phyloP scores from a whole-genome alignment of 2,113 vertebrate species.

The Dicrurus megarhynchus region DNA sequence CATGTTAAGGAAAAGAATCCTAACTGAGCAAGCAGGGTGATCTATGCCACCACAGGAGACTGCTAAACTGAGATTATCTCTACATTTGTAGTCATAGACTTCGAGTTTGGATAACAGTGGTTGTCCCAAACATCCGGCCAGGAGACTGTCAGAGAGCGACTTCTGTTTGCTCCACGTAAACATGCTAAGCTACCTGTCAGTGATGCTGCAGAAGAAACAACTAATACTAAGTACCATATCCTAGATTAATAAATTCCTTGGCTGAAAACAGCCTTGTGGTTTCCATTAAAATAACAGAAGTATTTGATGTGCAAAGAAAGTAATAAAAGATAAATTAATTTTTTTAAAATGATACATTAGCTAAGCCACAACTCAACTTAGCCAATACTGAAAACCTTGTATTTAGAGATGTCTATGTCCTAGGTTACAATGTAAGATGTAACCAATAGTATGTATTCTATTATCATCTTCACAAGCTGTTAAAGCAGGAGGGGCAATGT shows the following conservation, averaged over 20 bases:
- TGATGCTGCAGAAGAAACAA: neutral
- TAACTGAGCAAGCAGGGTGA: neutral
- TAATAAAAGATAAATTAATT: neutral
- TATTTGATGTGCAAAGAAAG: neutral
- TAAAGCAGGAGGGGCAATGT: too few relatives aligned
- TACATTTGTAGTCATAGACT: neutral
- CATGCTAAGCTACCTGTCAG: neutral
- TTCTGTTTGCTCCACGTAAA: neutral
- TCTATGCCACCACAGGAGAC: neutral
- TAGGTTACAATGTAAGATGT: too few relatives aligned
- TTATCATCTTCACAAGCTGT: too few relatives aligned
- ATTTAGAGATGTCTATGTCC: neutral
- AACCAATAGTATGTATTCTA: too few relatives aligned
- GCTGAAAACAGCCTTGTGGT: neutral
- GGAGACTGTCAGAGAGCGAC: neutral
- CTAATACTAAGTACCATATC: neutral
- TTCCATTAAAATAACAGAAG: neutral
- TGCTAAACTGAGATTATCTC: neutral
- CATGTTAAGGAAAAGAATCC: neutral
- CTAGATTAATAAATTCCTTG: neutral
- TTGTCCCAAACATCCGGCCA: neutral
- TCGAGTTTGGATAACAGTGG: neutral
- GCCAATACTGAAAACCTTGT: neutral
- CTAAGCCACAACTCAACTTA: neutral
- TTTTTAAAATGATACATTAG: neutral